phyloP scores from a whole-genome alignment of 2,888 invertebrate genomes.

The Tridacna gigas region DNA sequence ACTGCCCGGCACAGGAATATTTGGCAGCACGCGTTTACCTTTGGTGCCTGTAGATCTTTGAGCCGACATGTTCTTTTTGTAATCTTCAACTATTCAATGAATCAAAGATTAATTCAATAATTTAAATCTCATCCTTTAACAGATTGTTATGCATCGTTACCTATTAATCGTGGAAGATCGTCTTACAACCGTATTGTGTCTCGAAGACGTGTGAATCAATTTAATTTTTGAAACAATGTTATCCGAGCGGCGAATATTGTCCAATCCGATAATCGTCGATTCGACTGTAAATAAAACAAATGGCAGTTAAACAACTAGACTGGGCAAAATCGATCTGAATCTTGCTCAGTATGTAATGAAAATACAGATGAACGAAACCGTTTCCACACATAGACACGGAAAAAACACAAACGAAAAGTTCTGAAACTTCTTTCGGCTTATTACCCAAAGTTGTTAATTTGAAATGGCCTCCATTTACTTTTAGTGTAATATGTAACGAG shows the following conservation, averaged over 20 bases:
- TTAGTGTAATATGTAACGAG: slow-evolving; percentile 36
- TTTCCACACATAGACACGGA: too few species aligned
- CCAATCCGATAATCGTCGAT: too few species aligned
- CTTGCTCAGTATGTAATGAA: too few species aligned
- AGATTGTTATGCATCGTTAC: background rate
- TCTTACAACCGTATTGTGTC: too few species aligned
- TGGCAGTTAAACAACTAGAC: too few species aligned
- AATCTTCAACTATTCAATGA: background rate
- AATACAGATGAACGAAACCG: too few species aligned
- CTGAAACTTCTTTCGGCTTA: background rate
- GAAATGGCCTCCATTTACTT: slow-evolving; percentile 57
- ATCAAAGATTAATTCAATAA: background rate
- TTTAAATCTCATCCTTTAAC: background rate
- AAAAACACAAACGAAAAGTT: background rate
- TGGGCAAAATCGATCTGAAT: too few species aligned
- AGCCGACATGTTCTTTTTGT: slow-evolving; percentile 1
- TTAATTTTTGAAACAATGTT: too few species aligned
- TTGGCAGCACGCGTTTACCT: slow-evolving; percentile 70
- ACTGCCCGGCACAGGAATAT: slow-evolving; percentile 59
- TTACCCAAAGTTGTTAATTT: slow-evolving; percentile 30
- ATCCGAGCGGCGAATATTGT: too few species aligned
- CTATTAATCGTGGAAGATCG: background rate
- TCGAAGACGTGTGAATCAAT: too few species aligned
- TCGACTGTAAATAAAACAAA: too few species aligned
- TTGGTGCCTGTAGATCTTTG: slow-evolving; percentile 33